Conservation (phyloP, 2,113 vertebrate species). For the Xenopus laevis region DNA sequence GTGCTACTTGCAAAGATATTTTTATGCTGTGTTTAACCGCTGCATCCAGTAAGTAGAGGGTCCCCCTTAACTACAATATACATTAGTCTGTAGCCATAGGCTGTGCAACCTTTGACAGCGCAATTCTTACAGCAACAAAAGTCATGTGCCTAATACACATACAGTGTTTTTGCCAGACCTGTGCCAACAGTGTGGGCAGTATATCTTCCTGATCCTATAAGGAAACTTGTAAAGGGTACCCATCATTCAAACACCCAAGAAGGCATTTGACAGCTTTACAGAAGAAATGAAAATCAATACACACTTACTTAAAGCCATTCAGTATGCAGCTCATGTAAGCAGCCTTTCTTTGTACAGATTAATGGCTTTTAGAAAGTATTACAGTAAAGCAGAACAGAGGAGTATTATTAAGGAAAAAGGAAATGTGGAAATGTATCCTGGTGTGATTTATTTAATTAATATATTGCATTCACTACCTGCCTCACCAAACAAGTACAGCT, state of each 20-base stretch:
- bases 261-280: slow-evolving; percentile 43
- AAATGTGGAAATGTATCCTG: slow-evolving; percentile 24
- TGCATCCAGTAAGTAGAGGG: no score
- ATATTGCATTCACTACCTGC: slow-evolving; percentile 16
- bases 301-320: slow-evolving; percentile 50
- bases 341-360: slow-evolving; percentile 29
- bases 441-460: slow-evolving; percentile 34
- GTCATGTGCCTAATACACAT: no score
- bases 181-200: no score
- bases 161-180: no score
- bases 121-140: no score
- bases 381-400: slow-evolving; percentile 35
- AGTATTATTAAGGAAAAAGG: slow-evolving; percentile 22
- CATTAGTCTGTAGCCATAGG: no score
- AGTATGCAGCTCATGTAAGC: slow-evolving; percentile 51
- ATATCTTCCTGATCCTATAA: no score
- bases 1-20: no score
- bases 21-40: no score
- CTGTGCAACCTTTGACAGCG: no score
- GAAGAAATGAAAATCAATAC: slow-evolving; percentile 55
- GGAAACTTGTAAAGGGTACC: not conserved
- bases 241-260: slow-evolving; percentile 32
- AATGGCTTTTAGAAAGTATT: slow-evolving; percentile 45
- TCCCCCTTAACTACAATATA: no score
- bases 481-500: not conserved